Evolutionary conservation across 2,888 invertebrate genomes (phyloP).

Genomic region (Marronus borbonicus): DNA sequence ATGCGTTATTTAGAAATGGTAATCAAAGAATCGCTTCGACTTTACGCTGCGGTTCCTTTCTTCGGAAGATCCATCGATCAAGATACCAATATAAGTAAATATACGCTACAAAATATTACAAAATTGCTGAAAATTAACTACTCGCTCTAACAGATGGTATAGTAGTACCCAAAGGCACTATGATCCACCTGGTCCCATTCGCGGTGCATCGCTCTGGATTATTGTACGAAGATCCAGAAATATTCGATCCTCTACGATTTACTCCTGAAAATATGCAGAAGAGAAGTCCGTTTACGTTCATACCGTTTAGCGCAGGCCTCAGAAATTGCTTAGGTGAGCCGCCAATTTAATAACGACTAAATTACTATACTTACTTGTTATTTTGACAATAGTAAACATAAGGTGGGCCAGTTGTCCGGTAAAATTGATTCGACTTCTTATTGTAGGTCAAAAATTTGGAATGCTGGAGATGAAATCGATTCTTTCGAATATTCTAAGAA

Average conservation of each 20-base stretch:
- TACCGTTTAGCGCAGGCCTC: constrained; percentile 65
- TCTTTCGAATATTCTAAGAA: constrained; percentile 71
- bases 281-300: constrained; percentile 63
- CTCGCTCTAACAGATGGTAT: constrained; percentile 62
- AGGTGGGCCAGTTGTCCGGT: no score
- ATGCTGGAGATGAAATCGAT: constrained; percentile 72
- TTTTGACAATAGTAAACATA: background rate
- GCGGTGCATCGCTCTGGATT: constrained; percentile 70
- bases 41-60: constrained; percentile 74
- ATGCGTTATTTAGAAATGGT: constrained; percentile 74
- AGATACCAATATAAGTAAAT: constrained; percentile 69
- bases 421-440: background rate
- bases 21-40: constrained; percentile 73
- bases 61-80: constrained; percentile 69
- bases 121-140: constrained; percentile 29
- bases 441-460: constrained; percentile 67
- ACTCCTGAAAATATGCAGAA: constrained; percentile 63
- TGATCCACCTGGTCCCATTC: constrained; percentile 67
- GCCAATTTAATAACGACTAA: background rate
- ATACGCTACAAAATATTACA: background rate
- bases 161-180: constrained; percentile 69
- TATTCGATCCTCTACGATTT: constrained; percentile 69
- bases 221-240: constrained; percentile 69
- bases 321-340: constrained; percentile 64
- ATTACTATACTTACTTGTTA: background rate